A percentile compares a stretch with the other conserved stretches of the same genome.
phyloP scores from a whole-genome alignment of 92 coral and sea anemone species.

The Galaxea fascicularis region DNA sequence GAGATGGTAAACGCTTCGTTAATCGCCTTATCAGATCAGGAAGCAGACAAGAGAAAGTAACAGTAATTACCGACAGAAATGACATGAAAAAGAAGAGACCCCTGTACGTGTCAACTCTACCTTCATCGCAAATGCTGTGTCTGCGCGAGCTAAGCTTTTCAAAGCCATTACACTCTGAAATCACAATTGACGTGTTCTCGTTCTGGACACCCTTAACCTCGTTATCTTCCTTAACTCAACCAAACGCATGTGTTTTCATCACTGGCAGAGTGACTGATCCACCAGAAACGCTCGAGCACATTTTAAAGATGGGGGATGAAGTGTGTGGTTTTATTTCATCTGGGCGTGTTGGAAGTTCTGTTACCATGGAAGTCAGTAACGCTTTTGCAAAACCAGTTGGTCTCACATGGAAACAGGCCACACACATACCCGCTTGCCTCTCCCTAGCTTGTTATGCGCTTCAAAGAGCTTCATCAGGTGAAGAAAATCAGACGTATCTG shows the following conservation, averaged over 20 bases:
- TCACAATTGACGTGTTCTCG: constrained; percentile 2
- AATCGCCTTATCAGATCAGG: constrained; percentile 48
- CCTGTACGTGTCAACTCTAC: constrained; percentile 8
- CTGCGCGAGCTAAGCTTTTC: constrained; percentile 24
- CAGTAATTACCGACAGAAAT: not conserved
- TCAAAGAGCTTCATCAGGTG: constrained; percentile 13
- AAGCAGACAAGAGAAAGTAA: not conserved
- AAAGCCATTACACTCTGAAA: not conserved
- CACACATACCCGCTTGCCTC: constrained; percentile 55
- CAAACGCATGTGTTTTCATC: constrained; percentile 31
- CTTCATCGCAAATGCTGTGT: constrained; percentile 20
- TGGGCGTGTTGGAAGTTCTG: constrained; percentile 50
- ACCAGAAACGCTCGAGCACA: not conserved
- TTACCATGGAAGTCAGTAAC: not conserved
- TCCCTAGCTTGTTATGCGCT: constrained; percentile 61
- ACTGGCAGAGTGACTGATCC: constrained; percentile 28
- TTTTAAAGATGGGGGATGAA: constrained; percentile 29
- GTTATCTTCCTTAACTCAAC: constrained; percentile 9
- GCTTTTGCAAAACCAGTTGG: constrained; percentile 52
- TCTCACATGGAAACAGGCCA: constrained; percentile 52
- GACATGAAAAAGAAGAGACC: not conserved
- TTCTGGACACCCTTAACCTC: constrained; percentile 29
- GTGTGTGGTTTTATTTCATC: constrained; percentile 58
- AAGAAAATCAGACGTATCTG: not conserved
- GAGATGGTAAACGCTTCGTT: constrained; percentile 67